phyloP scores from a whole-genome alignment of 1,140 invertebrate species.

The Papilio machaon region DNA sequence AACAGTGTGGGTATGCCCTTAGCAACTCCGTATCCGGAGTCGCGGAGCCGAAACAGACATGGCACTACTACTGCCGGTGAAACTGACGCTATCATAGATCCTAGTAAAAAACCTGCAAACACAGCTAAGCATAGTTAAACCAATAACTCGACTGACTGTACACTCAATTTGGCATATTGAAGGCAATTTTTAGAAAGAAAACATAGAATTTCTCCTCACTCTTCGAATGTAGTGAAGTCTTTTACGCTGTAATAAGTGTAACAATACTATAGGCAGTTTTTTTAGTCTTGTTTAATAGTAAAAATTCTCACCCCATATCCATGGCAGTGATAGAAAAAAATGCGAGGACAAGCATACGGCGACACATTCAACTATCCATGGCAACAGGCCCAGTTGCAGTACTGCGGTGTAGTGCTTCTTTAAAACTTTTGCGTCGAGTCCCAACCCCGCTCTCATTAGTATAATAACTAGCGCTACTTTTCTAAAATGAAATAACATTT shows the following conservation, averaged over 20 bases:
- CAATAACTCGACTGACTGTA: too few species aligned
- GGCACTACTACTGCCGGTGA: conserved; percentile 98
- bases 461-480: conserved; percentile 96
- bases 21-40: conserved; percentile 93
- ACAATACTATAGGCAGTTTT: neutral
- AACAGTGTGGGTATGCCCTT: conserved; percentile 98
- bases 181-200: too few species aligned
- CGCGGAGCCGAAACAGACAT: conserved; percentile 91
- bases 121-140: conserved; percentile 16
- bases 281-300: neutral
- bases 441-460: conserved; percentile 94
- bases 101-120: conserved; percentile 87
- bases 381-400: conserved; percentile 92
- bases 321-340: conserved; percentile 91
- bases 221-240: too few species aligned
- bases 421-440: conserved; percentile 93
- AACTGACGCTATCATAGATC: conserved; percentile 94
- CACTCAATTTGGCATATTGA: neutral
- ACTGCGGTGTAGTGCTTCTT: conserved; percentile 90
- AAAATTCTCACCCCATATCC: conserved; percentile 88
- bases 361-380: conserved; percentile 91
- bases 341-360: conserved; percentile 87
- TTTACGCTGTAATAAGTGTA: too few species aligned
- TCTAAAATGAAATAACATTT: conserved; percentile 73
- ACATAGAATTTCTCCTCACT: too few species aligned